Evolutionary conservation across 2,888 invertebrate species (phyloP).

Genomic region (Lymantria monacha): DNA sequence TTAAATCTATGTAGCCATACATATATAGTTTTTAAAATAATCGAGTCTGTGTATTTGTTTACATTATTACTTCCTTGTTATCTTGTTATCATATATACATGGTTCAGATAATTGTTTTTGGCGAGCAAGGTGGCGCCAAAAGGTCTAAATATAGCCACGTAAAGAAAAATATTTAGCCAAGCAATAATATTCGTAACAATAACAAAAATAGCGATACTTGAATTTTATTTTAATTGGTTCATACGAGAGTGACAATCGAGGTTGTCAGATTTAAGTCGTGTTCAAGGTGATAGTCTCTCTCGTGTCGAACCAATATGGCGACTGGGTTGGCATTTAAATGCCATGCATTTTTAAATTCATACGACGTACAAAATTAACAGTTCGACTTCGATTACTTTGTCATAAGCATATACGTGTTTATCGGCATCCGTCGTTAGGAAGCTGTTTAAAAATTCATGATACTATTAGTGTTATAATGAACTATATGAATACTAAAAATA

Average conservation of each 20-base stretch:
- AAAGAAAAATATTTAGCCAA: neutral
- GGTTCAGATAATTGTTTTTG: slow-evolving; percentile 2
- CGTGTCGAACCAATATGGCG: slow-evolving; percentile 75
- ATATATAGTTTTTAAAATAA: neutral
- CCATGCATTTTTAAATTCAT: slow-evolving; percentile 80
- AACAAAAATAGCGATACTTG: slow-evolving; percentile 57
- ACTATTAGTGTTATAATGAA: slow-evolving; percentile 57
- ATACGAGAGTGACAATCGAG: slow-evolving; percentile 76
- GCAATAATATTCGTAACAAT: slow-evolving; percentile 16
- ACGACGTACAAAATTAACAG: slow-evolving; percentile 75
- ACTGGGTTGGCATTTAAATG: slow-evolving; percentile 79
- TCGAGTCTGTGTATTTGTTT: slow-evolving; percentile 9
- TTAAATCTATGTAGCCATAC: neutral
- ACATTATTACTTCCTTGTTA: slow-evolving; percentile 15
- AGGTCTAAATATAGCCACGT: neutral
- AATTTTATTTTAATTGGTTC: slow-evolving; percentile 69
- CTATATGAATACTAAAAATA: slow-evolving; percentile 54
- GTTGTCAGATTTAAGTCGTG: slow-evolving; percentile 80
- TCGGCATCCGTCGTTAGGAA: slow-evolving; percentile 58
- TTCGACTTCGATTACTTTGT: slow-evolving; percentile 75
- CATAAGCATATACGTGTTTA: slow-evolving; percentile 62
- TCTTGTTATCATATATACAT: slow-evolving; percentile 1
- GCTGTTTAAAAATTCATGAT: slow-evolving; percentile 56
- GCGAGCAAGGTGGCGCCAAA: slow-evolving; percentile 9
- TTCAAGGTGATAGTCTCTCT: slow-evolving; percentile 80